Percentiles rank a stretch among this genome's conserved stretches.
Conservation (phyloP, 2,113 vertebrate genomes). For the Otocyon megalotis region DNA sequence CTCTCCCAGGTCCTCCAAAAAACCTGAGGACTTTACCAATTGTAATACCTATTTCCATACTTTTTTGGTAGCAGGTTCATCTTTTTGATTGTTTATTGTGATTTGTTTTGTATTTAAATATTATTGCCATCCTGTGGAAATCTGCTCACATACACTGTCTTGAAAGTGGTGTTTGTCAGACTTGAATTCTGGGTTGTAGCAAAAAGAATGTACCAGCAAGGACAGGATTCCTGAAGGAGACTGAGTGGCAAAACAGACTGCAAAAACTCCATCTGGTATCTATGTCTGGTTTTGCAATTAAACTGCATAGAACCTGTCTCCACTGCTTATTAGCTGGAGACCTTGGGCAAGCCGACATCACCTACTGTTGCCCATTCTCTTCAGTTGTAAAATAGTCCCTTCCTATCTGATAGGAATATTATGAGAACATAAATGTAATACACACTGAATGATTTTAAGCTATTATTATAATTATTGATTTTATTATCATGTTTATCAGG, state of each 20-base stretch:
- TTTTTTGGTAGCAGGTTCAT: not conserved
- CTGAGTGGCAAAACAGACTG: not conserved
- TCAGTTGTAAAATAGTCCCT: not conserved
- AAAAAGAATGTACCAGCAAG: not conserved
- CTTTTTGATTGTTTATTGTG: not conserved
- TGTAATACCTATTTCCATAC: not conserved
- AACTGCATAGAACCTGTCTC: not conserved
- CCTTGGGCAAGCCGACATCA: rapidly evolving
- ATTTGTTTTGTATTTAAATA: not conserved
- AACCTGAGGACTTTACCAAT: not conserved
- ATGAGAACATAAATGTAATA: not conserved
- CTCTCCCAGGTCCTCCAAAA: not conserved
- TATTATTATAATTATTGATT: not conserved
- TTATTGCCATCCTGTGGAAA: not conserved
- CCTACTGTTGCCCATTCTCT: not conserved
- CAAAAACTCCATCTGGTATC: not conserved
- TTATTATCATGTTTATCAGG: not conserved
- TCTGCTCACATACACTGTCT: not conserved
- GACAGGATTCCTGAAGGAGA: not conserved
- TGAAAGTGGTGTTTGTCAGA: not conserved
- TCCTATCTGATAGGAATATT: not conserved
- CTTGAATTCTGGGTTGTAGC: not conserved
- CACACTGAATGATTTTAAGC: not conserved
- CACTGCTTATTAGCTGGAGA: not conserved
- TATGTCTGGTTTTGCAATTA: not conserved